Evolutionary conservation across 2,797 vertebrate genomes (phyloP).

Genomic region (Phataginus tetradactyla): DNA sequence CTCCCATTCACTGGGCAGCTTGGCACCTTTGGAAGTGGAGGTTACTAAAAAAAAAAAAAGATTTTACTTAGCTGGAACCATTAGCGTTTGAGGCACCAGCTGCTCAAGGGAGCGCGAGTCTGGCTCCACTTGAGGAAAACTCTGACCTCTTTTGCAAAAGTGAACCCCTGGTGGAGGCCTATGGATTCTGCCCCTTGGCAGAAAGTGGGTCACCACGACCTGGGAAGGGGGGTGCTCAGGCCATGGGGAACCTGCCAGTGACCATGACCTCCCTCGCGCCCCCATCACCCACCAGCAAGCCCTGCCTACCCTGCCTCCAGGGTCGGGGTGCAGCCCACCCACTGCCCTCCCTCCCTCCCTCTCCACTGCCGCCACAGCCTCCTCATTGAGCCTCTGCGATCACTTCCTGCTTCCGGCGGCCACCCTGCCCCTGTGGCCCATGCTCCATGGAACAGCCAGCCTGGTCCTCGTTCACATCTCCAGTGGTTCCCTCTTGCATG

Average conservation of each 20-base stretch:
- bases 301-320: not conserved
- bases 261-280: too few relatives aligned
- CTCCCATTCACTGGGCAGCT: not conserved
- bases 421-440: not conserved
- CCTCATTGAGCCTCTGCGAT: not conserved
- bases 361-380: not conserved
- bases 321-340: too few relatives aligned
- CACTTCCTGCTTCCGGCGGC: not conserved
- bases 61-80: not conserved
- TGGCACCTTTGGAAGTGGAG: not conserved
- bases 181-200: not conserved
- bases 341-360: not conserved
- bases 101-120: not conserved
- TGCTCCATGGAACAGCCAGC: not conserved
- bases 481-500: not conserved
- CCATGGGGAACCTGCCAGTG: not conserved
- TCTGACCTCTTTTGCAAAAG: not conserved
- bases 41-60: not conserved
- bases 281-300: not conserved
- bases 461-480: not conserved
- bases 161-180: not conserved
- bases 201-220: not conserved
- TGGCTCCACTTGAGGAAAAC: constrained; percentile 1
- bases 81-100: not conserved
- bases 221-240: not conserved